A percentile compares a stretch with the other conserved stretches of the same genome.
These are phyloP conservation scores for Dryobota labecula DNA, from an alignment of 2,888 invertebrate species.

Conservation along the genomic window DNA sequence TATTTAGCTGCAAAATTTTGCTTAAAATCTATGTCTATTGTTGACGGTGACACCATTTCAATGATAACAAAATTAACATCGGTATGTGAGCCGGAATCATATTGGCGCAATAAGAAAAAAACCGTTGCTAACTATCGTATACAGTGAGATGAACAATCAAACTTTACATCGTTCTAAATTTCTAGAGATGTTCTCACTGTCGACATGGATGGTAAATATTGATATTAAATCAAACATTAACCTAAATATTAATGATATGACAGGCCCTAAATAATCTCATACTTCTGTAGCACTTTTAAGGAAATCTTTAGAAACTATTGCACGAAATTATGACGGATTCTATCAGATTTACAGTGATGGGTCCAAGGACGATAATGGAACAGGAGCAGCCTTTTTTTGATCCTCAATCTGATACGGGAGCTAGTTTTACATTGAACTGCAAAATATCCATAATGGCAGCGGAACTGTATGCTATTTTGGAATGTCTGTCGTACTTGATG, in stretches of 20 bases:
- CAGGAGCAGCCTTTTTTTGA: conserved; percentile 14
- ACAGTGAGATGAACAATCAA: too few species aligned
- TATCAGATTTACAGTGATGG: conserved; percentile 18
- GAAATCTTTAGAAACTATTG: background rate
- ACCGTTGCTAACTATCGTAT: too few species aligned
- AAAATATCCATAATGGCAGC: too few species aligned
- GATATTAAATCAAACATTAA: too few species aligned
- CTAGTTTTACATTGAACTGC: background rate
- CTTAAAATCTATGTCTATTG: too few species aligned
- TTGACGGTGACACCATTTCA: too few species aligned
- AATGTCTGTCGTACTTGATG: too few species aligned
- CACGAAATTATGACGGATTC: background rate
- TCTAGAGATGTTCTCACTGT: conserved; percentile 12
- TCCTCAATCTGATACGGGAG: conserved; percentile 4
- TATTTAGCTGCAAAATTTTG: too few species aligned
- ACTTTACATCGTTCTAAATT: conserved; percentile 17
- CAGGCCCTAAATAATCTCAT: background rate
- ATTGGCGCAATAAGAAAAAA: too few species aligned
- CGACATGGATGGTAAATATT: conserved; percentile 2
- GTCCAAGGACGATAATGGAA: background rate
- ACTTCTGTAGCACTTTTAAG: background rate
- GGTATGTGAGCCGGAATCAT: too few species aligned
- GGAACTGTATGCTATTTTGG: too few species aligned
- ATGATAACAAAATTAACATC: too few species aligned
- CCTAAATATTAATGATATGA: background rate